These are phyloP conservation scores for Menidia beryllina DNA, from an alignment of 2,113 vertebrate species.

Conservation along the genomic window DNA sequence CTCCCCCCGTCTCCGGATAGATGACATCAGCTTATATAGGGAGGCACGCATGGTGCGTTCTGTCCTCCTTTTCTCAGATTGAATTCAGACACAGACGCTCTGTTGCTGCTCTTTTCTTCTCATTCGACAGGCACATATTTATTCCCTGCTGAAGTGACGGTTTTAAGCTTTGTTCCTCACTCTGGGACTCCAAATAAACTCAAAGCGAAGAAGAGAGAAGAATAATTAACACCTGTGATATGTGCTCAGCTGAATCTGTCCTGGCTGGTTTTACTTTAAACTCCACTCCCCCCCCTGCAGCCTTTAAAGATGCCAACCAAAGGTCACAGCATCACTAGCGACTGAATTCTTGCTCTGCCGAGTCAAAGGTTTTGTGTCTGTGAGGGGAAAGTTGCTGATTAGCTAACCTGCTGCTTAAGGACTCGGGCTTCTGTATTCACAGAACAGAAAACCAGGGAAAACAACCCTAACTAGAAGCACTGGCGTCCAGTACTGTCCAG, in stretches of 20 bases:
- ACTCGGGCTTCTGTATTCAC: slow-evolving; percentile 25
- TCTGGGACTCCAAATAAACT: slow-evolving; percentile 71
- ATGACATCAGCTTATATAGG: slow-evolving; percentile 45
- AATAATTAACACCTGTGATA: slow-evolving; percentile 72
- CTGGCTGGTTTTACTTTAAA: slow-evolving; percentile 41
- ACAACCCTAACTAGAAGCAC: slow-evolving; percentile 14
- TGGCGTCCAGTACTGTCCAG: background rate
- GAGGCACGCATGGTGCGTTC: slow-evolving; percentile 21
- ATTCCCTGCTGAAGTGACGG: slow-evolving; percentile 57
- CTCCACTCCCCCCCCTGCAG: background rate
- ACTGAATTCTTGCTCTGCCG: slow-evolving; percentile 22
- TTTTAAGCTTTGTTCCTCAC: slow-evolving; percentile 66
- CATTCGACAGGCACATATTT: slow-evolving; percentile 50
- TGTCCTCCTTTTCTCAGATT: slow-evolving; percentile 25
- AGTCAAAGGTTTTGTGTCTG: slow-evolving; percentile 48
- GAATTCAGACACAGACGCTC: slow-evolving; percentile 41
- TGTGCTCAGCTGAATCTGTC: slow-evolving; percentile 38
- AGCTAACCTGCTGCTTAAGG: slow-evolving; percentile 46
- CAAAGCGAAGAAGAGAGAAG: slow-evolving; percentile 50
- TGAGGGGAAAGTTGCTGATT: slow-evolving; percentile 61
- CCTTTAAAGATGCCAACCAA: slow-evolving; percentile 35
- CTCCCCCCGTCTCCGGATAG: slow-evolving; percentile 36
- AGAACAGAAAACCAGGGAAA: slow-evolving; percentile 38
- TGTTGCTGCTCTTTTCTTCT: slow-evolving; percentile 45
- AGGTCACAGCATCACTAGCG: slow-evolving; percentile 26